Base-by-base conservation (phyloP, 2,113 vertebrate species). In the Tachycineta bicolor region DNA sequence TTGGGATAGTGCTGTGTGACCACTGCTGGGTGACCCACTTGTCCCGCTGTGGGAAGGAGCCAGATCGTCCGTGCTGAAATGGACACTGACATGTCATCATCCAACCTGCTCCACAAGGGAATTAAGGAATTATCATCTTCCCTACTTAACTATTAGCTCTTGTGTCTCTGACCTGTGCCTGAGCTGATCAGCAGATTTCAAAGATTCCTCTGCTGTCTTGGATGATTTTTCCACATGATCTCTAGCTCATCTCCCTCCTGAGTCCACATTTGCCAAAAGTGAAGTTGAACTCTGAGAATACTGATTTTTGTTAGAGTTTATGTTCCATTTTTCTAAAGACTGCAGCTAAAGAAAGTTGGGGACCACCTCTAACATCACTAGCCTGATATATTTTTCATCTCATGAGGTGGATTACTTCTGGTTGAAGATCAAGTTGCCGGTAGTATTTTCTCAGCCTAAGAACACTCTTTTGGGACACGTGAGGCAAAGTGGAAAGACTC, bases 101-200 rank as follows among this genome's bases (percentile, higher is more conserved):
- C 20, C n/a, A 71, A 53, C 20, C 23, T 67, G 20, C 11, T 21
- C 37, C 47, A 52, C 0, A 0, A 86, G 9, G 14, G 8, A 75
- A 67, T n/a, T n/a, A 6, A 18, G 24, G 10, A 85, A 41, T 33
- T 19, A n/a, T 19, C 15, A 10, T 9, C 21, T 55, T 92, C 28
- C 44, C 31, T 29, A 14, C 24, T 44, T 21, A 53, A 15, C 20
- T 69, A 33, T 23, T 26, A 26, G 49, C 12, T 58, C 24, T 23
- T 0, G 0, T 23, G 14, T 39, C 33, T 81, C 64, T 84, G 44
- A 47, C 13, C 49, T 33, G 9, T 18, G 22, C 28, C 39, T 47
- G 49, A 47, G 33, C 5, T 70, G n/a, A 46, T 62, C 3, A 80
- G 9, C 22, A 85, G 26, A 46, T 81, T 56, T 82, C 44, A 68